A percentile compares a stretch with the other conserved stretches of the same genome.
These are phyloP conservation scores for Labroides dimidiatus DNA, from an alignment of 2,797 vertebrate genomes.

Conservation along the genomic window DNA sequence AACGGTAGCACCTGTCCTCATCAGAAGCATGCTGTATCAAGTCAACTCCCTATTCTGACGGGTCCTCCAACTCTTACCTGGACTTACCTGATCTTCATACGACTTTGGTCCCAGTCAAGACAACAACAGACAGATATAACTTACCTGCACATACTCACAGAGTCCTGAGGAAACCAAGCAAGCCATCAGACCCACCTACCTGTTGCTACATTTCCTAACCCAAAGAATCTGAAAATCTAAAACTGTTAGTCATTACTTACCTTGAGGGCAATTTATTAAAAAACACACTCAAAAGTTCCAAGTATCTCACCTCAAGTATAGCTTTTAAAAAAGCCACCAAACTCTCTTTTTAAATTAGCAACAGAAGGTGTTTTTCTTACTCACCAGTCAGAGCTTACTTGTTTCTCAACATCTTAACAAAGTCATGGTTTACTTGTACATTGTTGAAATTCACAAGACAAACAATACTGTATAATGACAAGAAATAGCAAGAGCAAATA, in stretches of 20 bases:
- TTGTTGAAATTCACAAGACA: constrained; percentile 84
- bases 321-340: constrained; percentile 78
- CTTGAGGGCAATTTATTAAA: constrained; percentile 82
- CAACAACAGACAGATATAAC: constrained; percentile 82
- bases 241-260: constrained; percentile 85
- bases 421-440: constrained; percentile 89
- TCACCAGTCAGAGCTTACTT: constrained; percentile 90
- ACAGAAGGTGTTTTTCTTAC: constrained; percentile 89
- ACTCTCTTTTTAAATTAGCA: constrained; percentile 84
- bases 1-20: too few relatives aligned
- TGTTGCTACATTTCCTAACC: constrained; percentile 58
- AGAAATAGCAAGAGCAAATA: constrained; percentile 78
- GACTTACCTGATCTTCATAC: constrained; percentile 71
- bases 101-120: constrained; percentile 66
- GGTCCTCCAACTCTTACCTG: constrained; percentile 75
- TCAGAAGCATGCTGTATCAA: neutral
- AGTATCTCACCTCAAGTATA: constrained; percentile 79
- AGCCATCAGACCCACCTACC: constrained; percentile 82
- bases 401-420: constrained; percentile 90
- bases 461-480: constrained; percentile 82
- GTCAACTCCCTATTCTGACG: constrained; percentile 32
- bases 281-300: constrained; percentile 87
- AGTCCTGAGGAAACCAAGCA: constrained; percentile 59
- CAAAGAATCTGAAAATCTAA: constrained; percentile 81
- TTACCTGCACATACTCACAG: constrained; percentile 83